Evolutionary conservation across 2,113 vertebrate genomes (phyloP), one percentile per base, ranked within the genome.

Genomic region (Peucedramus taeniatus): DNA sequence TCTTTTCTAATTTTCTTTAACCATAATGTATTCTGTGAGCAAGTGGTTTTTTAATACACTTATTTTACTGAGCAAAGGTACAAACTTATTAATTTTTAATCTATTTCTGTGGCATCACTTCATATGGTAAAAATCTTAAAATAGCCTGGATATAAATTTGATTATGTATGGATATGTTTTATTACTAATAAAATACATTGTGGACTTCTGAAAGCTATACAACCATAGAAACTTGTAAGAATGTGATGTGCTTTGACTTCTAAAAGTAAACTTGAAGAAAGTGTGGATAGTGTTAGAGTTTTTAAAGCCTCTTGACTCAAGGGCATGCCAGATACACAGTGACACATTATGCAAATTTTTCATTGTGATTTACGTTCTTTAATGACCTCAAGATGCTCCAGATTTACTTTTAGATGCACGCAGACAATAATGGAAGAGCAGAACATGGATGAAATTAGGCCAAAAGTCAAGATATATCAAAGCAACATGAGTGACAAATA

Each of bases 391-490:
- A 86, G 82, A 93, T 93, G 75, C 76, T 89, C 26, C 54, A 86
- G 26, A 54, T 66, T 95, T 94, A 66, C 56, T 86, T 92, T 88
- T 75, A 89, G 39, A 90, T 90, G 37, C 33, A 71, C 26, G n/a
- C 8, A 81, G 42, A 86, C 24, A 77, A 74, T 39, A 83, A 81
- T 63, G 9, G 8, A 86, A 86, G 59, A 96, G 42, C n/a, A 50
- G 57, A 49, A 56, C 61, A 61, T 24, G 44, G 79, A 77, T 90
- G 64, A 96, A 97, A 94, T 94, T 83, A 90, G 93, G 76, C 87
- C 88, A 97, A 71, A 95, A 86, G 90, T 94, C 85, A 93, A 92
- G 74, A 91, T 28, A 11, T 35, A 89, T 96, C 93, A 96, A 93
- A 87, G 47, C 35, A 90, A 70, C 71, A n/a, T 74, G 66, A 90